Base-by-base conservation (phyloP, 2,888 invertebrate genomes). In the Notodonta dromedarius region DNA sequence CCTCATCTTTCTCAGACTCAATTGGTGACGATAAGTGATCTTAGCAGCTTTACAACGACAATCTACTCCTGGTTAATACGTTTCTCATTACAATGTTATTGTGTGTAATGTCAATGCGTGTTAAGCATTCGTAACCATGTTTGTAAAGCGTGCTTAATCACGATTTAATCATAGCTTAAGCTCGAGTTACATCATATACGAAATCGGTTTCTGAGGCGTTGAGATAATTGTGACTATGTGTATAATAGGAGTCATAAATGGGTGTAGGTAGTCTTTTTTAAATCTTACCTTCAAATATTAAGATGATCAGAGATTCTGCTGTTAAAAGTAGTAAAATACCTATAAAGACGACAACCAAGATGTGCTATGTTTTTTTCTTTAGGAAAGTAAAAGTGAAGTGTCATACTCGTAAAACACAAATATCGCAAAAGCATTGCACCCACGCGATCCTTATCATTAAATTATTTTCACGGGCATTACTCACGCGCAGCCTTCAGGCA, bases 391-490 rank as follows among this genome's bases (percentile, higher is more conserved):
- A 35, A 5, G 35, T 35, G 2, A 7, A 42, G 8, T 16, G 40
- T 56, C 53, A 66, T 44, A n/a, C n/a, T n/a, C n/a, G n/a, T n/a
- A 50, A 46, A 68, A 58, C 54, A 61, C 56, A 56, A 53, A 35
- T 39, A 58, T 61, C 24, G 57, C 60, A 62, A 52, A 60, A 39
- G 46, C 48, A 46, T 63, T 63, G 62, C 66, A 62, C 16, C 24
- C n/a, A 16, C 44, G 13, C 60, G 60, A 61, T 57, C 59, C 62
- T 42, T 56, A 11, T 56, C 61, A 59, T 42, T 56, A 57, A 51
- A 60, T 64, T 79, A 76, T 79, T 81, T 82, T 79, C 76, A 75
- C 70, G 72, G 73, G 42, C 67, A 69, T 79, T 75, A 73, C 63
- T 76, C 74, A 76, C 50, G 58, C 12, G 12, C 53, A 73, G 61